Evolutionary conservation across 2,888 invertebrate species (phyloP), one percentile per base, ranked within the genome.

Genomic region (Leptarthrus brevirostris): DNA sequence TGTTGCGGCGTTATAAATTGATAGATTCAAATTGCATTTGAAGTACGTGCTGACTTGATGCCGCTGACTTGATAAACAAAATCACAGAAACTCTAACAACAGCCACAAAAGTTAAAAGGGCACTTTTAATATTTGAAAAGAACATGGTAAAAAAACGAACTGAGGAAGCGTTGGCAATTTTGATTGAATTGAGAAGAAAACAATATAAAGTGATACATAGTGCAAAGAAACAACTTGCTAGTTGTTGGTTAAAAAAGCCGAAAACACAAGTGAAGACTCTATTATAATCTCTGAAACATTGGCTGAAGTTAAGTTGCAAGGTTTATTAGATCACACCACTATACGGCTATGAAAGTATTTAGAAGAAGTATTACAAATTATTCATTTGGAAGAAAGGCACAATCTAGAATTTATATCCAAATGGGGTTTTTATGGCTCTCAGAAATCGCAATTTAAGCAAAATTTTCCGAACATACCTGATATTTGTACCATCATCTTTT

Each of bases 341-440:
- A 6, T 12, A 47, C 47, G 47, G 47, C n/a, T 47, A 12, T 47
- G n/a, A 3, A 47, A 47, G 47, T 47, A 47, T 47, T 47, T 47
- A 16, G 47, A 47, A 47, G n/a, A 47, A 47, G 16, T 47, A 47
- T 47, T 47, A 47, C 47, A 47, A 47, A 12, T 47, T 16, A 47
- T 47, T 6, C 5, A 47, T 47, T 47, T 16, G 3, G 47, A 47
- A 47, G 47, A 12, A 47, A 47, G n/a, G 47, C 47, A 47, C 16
- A 47, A 12, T 4, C 47, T 47, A 47, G n/a, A 47, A 47, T 47
- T 14, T 3, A 47, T 47, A 47, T 47, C 47, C n/a, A 79, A 80
- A 76, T 79, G 79, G 79, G 78, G 78, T 20, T 80, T 78, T 74
- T 79, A 80, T 73, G 79, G 79, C n/a, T 79, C 79, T 3, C 77